Evolutionary conservation across 2,113 vertebrate species (phyloP), one percentile per base, ranked within the genome.

Genomic region (Tricholaema leucomelas): DNA sequence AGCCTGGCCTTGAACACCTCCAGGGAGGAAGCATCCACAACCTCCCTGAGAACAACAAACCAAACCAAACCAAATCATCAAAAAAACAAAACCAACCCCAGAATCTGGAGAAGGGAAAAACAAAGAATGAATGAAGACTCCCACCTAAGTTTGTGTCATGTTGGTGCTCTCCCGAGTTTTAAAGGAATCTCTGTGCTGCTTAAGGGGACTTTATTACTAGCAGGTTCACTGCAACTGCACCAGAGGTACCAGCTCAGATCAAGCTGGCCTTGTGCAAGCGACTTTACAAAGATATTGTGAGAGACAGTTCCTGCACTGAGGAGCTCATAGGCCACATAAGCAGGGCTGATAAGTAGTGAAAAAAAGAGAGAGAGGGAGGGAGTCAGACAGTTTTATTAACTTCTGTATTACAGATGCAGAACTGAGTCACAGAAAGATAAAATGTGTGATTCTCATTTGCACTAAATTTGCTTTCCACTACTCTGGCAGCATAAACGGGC

Each of bases 381-480:
- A 89, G 44, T 81, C 69, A 87, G 91, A 65, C 50, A 61, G 70
- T 85, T 94, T 95, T 95, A 95, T 93, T 93, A 93, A 93, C 84
- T 95, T 91, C 71, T 56, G 25, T 89, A 87, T 96, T 95, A 91
- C 42, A 78, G 67, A 82, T 92, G 89, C 91, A 95, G 89, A 90
- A 92, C 91, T 82, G 60, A 94, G 85, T 89, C 81, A 89, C 35
- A 92, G 92, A 91, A 91, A 93, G 85, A 87, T 91, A 93, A 94
- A 96, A 92, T 92, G 89, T 77, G 87, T 91, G 92, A 91, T 93
- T 92, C 79, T 94, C 91, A 93, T 95, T 96, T 94, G 92, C 92
- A 95, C 92, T 96, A 92, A 81, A 93, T 94, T 95, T 94, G 91
- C 93, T 93, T 96, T 96, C 92, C 92, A 87, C 91, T 38, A 48